Conservation (phyloP, 2,888 invertebrate genomes). For the Napeogenes sylphis region DNA sequence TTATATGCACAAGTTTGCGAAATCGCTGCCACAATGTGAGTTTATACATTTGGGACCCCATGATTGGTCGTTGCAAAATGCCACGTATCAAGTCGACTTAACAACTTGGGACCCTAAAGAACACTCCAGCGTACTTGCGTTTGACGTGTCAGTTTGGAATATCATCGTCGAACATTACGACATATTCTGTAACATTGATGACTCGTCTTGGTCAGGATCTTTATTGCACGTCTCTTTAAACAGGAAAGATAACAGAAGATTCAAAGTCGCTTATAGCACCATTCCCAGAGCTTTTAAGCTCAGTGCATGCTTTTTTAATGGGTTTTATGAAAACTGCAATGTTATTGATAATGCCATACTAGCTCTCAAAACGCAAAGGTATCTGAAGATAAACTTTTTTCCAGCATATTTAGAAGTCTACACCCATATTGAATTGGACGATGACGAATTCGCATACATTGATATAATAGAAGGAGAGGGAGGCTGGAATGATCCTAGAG, state of each 20-base stretch:
- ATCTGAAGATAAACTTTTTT: conserved; percentile 33
- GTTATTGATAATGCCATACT: conserved; percentile 33
- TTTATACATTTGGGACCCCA: conserved; percentile 44
- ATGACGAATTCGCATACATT: conserved; percentile 40
- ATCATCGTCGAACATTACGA: conserved; percentile 51
- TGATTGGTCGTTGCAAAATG: conserved; percentile 22
- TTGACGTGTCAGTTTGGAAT: conserved; percentile 49
- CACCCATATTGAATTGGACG: conserved; percentile 42
- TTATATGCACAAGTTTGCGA: conserved; percentile 45
- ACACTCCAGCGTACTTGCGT: conserved; percentile 46
- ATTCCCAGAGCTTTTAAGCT: conserved; percentile 46
- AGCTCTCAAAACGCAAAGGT: conserved; percentile 36
- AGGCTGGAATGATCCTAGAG: conserved; percentile 52
- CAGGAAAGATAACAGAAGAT: conserved; percentile 42
- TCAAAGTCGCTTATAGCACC: conserved; percentile 45
- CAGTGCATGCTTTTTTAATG: conserved; percentile 25
- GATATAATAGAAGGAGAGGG: conserved; percentile 46
- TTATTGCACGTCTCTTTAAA: conserved; percentile 48
- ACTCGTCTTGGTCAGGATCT: conserved; percentile 52
- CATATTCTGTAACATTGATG: conserved; percentile 50
- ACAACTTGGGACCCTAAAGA: conserved; percentile 43
- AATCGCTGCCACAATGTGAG: conserved; percentile 42
- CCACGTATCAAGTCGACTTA: conserved; percentile 38
- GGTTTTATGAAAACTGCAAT: conserved; percentile 33
- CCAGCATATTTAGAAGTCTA: conserved; percentile 46